Base-by-base conservation (phyloP, 2,888 invertebrate species). In the Stenotaenia linearis region DNA sequence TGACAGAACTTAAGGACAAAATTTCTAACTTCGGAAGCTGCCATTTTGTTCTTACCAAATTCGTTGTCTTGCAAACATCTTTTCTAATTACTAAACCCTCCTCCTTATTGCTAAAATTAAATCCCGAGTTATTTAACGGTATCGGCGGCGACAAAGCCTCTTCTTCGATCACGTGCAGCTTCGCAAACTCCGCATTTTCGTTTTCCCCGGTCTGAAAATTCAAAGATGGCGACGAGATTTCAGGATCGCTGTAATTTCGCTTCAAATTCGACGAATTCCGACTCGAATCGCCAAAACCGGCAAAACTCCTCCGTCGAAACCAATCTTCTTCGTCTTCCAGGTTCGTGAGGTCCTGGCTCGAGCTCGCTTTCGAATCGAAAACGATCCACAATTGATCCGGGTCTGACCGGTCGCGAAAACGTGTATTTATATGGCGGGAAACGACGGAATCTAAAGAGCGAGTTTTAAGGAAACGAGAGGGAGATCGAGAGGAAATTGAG, bases 331-430 rank as follows among this genome's bases (percentile, higher is more conserved):
- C n/a, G n/a, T n/a, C n/a, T n/a, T n/a, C n/a, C n/a, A n/a, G n/a
- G n/a, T n/a, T n/a, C n/a, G n/a, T n/a, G n/a, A n/a, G n/a, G n/a
- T 28, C 40, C 5, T 9, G 9, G 21, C 37, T 23, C 10, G 45
- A 77, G 12, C 74, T 74, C 30, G 6, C 10, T 35, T 78, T 35
- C 6, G 21, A 15, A 32, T 56, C 78, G 18, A 78, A 56, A 10
- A 78, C n/a, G n/a, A n/a, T n/a, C n/a, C 78, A 78, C 50, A 78
- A 78, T 30, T 78, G 78, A 61, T 61, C 78, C 12, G 78, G 18
- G 28, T 78, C 78, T n/a, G 45, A 45, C 18, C 28, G 10, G 9
- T 78, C 78, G 21, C 23, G n/a, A n/a, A n/a, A n/a, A n/a, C n/a
- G n/a, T n/a, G n/a, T n/a, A n/a, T n/a, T n/a, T n/a, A n/a, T n/a